A percentile compares a stretch with the other conserved stretches of the same genome.
Conservation (phyloP, 2,888 invertebrate genomes). For the Nomada fabriciana region DNA sequence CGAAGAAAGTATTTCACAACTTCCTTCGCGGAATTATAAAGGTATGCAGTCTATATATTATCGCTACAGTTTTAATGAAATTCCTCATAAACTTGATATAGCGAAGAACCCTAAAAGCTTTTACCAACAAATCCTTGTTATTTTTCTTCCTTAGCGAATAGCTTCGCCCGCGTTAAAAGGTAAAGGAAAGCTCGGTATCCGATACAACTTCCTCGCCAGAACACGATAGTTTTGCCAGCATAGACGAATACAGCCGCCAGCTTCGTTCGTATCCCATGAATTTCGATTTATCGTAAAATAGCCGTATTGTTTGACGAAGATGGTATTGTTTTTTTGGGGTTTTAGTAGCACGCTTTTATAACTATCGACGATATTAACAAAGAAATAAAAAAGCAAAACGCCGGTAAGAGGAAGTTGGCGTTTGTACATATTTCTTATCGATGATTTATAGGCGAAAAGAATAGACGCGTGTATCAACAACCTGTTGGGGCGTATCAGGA, state of each 20-base stretch:
- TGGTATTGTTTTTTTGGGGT: slow-evolving; percentile 24
- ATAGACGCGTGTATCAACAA: slow-evolving; percentile 58
- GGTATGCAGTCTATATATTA: neutral
- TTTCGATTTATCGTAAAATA: slow-evolving; percentile 32
- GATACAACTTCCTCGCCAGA: neutral
- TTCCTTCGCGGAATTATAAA: neutral
- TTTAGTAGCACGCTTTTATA: neutral
- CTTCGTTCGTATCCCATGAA: slow-evolving; percentile 24
- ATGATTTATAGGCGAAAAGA: slow-evolving; percentile 45
- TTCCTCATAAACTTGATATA: too few species aligned
- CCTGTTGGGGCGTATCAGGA: slow-evolving; percentile 59
- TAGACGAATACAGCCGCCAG: slow-evolving; percentile 34
- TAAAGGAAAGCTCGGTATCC: neutral
- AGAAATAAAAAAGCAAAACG: too few species aligned
- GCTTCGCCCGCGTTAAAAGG: neutral
- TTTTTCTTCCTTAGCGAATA: neutral
- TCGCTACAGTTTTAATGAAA: neutral
- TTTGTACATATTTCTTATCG: neutral
- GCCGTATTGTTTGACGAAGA: slow-evolving; percentile 36
- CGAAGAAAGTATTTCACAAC: neutral
- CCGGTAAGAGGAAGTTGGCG: too few species aligned
- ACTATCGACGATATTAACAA: neutral
- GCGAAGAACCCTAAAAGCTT: too few species aligned
- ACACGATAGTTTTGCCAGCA: slow-evolving; percentile 27
- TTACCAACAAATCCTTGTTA: neutral